Conservation (phyloP, 1,140 invertebrate species). For the Branchinecta lynchi region DNA sequence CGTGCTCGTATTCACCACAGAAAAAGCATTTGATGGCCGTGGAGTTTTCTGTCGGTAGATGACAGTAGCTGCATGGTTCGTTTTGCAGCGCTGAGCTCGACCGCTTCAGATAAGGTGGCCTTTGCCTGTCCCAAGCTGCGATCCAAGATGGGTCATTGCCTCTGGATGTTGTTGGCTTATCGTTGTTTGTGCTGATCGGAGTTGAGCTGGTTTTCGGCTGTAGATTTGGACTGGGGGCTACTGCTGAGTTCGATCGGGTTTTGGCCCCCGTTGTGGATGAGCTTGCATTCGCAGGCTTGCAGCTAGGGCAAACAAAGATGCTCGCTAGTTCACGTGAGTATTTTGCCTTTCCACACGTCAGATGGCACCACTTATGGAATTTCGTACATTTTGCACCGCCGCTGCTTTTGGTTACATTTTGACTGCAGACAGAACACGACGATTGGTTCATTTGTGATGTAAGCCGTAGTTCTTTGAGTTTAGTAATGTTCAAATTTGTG, state of each 20-base stretch:
- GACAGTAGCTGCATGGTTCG: conserved; percentile 8
- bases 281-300: conserved; percentile 8
- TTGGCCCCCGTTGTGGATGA: background rate
- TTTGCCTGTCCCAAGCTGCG: conserved; percentile 1
- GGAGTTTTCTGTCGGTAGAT: conserved; percentile 9
- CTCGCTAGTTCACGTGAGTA: too few species aligned
- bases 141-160: conserved; percentile 5
- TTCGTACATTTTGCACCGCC: too few species aligned
- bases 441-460: too few species aligned
- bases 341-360: too few species aligned
- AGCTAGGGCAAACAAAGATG: too few species aligned
- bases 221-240: conserved; percentile 8
- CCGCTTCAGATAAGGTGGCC: background rate
- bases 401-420: too few species aligned
- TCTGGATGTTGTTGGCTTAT: conserved; percentile 9
- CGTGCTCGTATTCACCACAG: conserved; percentile 8
- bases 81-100: conserved; percentile 8
- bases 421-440: too few species aligned
- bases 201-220: background rate
- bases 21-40: too few species aligned
- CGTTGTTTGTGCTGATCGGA: conserved; percentile 8
- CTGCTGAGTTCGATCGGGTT: conserved; percentile 4
- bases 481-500: too few species aligned
- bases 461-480: too few species aligned
- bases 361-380: too few species aligned